Conservation (phyloP, 2,113 vertebrate species). For the Podiceps cristatus region DNA sequence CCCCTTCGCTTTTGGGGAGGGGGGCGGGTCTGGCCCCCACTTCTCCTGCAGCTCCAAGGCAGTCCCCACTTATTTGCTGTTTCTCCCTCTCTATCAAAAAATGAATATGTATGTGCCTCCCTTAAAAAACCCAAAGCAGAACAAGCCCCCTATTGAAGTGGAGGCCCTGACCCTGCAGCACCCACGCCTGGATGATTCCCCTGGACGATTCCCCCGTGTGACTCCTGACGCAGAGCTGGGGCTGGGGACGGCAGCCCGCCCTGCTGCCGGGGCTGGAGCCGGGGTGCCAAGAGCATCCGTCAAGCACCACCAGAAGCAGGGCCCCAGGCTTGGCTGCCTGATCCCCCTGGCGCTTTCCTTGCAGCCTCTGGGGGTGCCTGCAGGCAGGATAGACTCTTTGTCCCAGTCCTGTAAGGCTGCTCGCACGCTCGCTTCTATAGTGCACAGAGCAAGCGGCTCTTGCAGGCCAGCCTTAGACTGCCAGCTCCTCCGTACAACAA, state of each 20-base stretch:
- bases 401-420: neutral
- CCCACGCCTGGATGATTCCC: fast-evolving
- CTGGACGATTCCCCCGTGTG: fast-evolving
- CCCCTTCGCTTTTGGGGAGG: neutral
- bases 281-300: neutral
- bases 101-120: neutral
- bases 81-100: neutral
- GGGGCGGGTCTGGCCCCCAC: neutral
- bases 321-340: fast-evolving
- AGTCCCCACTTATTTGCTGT: neutral
- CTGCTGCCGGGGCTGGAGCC: neutral
- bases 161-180: neutral
- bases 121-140: neutral
- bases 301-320: fast-evolving
- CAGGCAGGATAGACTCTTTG: neutral
- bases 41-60: neutral
- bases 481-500: fast-evolving
- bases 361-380: neutral
- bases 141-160: fast-evolving
- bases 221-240: neutral
- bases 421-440: fast-evolving
- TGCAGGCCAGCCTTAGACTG: neutral
- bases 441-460: neutral
- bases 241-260: neutral
- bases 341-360: neutral